Evolutionary conservation across 2,888 invertebrate genomes (phyloP).

Genomic region (Dicyrtomina minuta): DNA sequence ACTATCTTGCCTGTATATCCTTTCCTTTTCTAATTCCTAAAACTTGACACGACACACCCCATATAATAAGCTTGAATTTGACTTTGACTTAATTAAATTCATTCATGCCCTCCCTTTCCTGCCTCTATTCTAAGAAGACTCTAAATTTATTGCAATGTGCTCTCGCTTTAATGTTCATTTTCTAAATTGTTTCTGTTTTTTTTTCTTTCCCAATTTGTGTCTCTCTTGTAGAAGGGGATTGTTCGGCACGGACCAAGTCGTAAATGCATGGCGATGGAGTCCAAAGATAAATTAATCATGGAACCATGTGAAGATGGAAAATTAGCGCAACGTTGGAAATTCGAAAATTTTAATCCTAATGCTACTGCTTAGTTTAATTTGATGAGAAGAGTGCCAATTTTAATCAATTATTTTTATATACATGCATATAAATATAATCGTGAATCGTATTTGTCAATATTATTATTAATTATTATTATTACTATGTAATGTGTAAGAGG

Average conservation of each 20-base stretch:
- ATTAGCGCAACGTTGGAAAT: constrained; percentile 56
- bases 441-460: not conserved
- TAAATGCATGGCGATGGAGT: constrained; percentile 59
- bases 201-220: too few relatives aligned
- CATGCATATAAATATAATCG: not conserved
- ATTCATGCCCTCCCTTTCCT: not conserved
- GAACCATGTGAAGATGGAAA: constrained; percentile 56
- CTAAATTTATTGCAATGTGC: not conserved
- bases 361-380: constrained; percentile 1
- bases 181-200: too few relatives aligned
- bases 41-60: not conserved
- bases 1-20: not conserved
- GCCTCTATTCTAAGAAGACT: constrained; percentile 17
- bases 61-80: too few relatives aligned
- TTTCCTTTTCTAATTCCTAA: not conserved
- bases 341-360: constrained; percentile 54
- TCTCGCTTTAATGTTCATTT: not conserved
- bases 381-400: constrained; percentile 26
- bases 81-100: too few relatives aligned
- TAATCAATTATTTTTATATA: constrained; percentile 31
- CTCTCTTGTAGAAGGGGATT: constrained; percentile 55
- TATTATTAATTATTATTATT: constrained; percentile 11
- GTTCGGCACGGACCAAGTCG: constrained; percentile 59
- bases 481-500: not conserved
- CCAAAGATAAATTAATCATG: constrained; percentile 56